A percentile compares a stretch with the other conserved stretches of the same genome.
Evolutionary conservation across 2,113 vertebrate genomes (phyloP).

Genomic region (Eulacestoma nigropectus): DNA sequence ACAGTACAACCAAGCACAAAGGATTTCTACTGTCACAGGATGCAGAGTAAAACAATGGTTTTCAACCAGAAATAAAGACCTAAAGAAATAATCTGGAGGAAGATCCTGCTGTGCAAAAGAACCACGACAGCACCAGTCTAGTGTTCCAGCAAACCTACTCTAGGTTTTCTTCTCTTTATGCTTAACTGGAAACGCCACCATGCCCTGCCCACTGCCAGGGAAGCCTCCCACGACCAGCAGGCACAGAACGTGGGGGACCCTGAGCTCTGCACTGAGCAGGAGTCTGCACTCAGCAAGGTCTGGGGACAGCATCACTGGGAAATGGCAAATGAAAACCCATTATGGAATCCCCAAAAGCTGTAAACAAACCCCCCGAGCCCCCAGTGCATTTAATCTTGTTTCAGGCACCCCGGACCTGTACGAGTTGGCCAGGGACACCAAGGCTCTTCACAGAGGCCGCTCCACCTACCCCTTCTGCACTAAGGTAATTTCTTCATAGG

Average conservation of each 20-base stretch:
- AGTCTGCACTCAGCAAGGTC: not conserved
- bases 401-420: not conserved
- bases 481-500: not conserved
- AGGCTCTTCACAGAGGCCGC: not conserved
- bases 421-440: accelerated
- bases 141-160: not conserved
- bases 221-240: not conserved
- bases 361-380: not conserved
- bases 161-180: not conserved
- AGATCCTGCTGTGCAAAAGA: not conserved
- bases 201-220: not conserved
- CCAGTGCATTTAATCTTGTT: not conserved
- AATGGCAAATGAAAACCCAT: not conserved
- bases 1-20: not conserved
- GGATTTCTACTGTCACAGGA: not conserved
- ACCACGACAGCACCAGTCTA: not conserved
- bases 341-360: not conserved
- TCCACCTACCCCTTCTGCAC: not conserved
- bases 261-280: not conserved
- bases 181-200: not conserved
- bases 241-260: not conserved
- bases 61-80: not conserved
- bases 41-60: not conserved
- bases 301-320: not conserved
- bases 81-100: not conserved